A percentile compares a stretch with the other conserved stretches of the same genome.
phyloP scores from a whole-genome alignment of 2,797 vertebrate genomes.

The Botia almorhae region DNA sequence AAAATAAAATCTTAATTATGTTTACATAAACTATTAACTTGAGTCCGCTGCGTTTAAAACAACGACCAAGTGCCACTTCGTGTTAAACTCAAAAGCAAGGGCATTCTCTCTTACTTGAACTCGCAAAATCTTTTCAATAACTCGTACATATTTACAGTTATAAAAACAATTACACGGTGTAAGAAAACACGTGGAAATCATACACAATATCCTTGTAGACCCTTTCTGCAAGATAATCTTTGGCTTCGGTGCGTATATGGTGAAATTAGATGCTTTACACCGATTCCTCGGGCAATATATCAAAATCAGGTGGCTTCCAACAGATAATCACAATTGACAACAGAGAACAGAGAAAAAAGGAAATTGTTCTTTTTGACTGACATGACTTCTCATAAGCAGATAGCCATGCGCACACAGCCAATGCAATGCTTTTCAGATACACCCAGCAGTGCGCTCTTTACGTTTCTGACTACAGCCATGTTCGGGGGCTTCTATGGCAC shows the following conservation, averaged over 20 bases:
- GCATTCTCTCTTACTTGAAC: neutral
- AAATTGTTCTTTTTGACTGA: constrained; percentile 25
- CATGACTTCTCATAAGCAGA: constrained; percentile 32
- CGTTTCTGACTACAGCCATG: constrained; percentile 62
- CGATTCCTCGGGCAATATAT: constrained; percentile 23
- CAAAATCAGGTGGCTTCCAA: constrained; percentile 41
- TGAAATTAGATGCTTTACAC: constrained; percentile 15
- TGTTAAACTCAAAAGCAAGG: neutral
- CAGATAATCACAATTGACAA: constrained; percentile 27
- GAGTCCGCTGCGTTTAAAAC: neutral
- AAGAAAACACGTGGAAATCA: constrained; percentile 31
- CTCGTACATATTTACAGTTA: neutral
- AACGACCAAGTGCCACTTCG: constrained; percentile 7
- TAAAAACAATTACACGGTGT: too few species aligned
- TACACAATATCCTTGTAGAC: neutral
- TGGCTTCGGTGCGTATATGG: constrained; percentile 10
- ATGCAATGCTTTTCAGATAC: constrained; percentile 37
- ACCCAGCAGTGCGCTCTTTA: constrained; percentile 54
- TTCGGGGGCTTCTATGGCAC: constrained; percentile 41
- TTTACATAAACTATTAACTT: neutral
- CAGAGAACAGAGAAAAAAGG: constrained; percentile 23
- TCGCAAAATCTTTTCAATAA: neutral
- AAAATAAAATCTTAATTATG: neutral
- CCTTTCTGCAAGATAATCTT: constrained; percentile 10
- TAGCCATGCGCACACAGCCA: constrained; percentile 39